Base-by-base conservation (phyloP, 2,113 vertebrate genomes). In the Dasyornis broadbenti region DNA sequence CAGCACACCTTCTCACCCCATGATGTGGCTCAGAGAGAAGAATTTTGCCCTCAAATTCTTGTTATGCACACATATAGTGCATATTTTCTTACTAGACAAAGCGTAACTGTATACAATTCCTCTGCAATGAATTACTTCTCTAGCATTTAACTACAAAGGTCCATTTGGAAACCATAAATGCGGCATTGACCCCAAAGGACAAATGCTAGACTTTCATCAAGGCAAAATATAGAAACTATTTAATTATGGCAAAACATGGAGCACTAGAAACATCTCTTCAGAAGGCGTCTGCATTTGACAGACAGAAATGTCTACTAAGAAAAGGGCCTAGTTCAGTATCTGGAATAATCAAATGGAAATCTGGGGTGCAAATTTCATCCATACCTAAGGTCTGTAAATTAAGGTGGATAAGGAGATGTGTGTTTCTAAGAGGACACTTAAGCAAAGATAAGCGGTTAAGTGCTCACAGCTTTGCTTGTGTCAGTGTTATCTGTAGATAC, bases 381-480 rank as follows among this genome's bases (percentile, higher is more conserved):
- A 57, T 80, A 56, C 9, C 49, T 64, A 27, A 81, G 56, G 24
- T 82, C 30, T 95, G 92, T 89, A 69, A 93, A 92, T 90, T 56
- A 93, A 93, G 80, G 56, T 71, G 52, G 64, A 44, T 57, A 33
- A 52, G 82, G 89, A 95, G 75, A 82, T 35, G 37, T 93, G 77
- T 79, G 27, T 68, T 92, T 89, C 50, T 95, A 93, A 95, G 83
- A 88, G 86, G 81, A 79, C 71, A 81, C 96, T 93, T 89, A 52
- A 80, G 71, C 56, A 68, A 88, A 96, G 93, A 96, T 96, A 95
- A 95, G 78, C 2, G 0, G 59, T 78, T 65, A 89, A 97, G 96
- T 83, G 86, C 52, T 93, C 70, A 84, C 65, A 93, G 93, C 76
- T 96, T 95, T 94, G 82, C 70, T 95, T 80, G 63, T 96, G 86